phyloP scores from a whole-genome alignment of 2,888 invertebrate genomes.

The Pteria penguin region DNA sequence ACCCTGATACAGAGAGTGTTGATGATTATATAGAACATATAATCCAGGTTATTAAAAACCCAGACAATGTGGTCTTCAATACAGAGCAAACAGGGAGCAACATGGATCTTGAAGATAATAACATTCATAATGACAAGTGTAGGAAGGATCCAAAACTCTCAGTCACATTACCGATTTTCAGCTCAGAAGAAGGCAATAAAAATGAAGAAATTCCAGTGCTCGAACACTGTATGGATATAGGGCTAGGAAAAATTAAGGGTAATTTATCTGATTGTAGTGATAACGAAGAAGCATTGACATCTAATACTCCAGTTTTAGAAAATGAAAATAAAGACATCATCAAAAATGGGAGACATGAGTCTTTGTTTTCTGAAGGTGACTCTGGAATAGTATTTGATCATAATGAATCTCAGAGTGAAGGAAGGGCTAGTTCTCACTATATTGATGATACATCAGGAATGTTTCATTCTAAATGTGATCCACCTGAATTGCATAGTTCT shows the following conservation, averaged over 20 bases:
- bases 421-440: too few species aligned
- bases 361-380: too few species aligned
- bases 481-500: background rate
- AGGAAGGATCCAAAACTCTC: background rate
- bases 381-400: slow-evolving; percentile 10
- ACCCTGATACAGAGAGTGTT: slow-evolving; percentile 38
- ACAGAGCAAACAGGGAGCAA: background rate
- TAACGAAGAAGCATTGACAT: background rate
- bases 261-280: background rate
- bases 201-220: slow-evolving; percentile 30
- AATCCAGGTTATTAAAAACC: background rate
- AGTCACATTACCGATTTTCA: background rate
- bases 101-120: background rate
- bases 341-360: too few species aligned
- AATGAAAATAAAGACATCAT: background rate
- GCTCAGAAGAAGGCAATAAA: background rate
- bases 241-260: background rate
- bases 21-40: slow-evolving; percentile 32
- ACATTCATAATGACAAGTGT: background rate
- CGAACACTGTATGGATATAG: slow-evolving; percentile 15
- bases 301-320: background rate
- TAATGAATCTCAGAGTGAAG: background rate
- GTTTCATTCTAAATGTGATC: background rate
- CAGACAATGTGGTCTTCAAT: background rate
- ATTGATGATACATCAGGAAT: background rate